Base-by-base conservation (phyloP, 2,888 invertebrate species). In the Pyrocoelia pectoralis region DNA sequence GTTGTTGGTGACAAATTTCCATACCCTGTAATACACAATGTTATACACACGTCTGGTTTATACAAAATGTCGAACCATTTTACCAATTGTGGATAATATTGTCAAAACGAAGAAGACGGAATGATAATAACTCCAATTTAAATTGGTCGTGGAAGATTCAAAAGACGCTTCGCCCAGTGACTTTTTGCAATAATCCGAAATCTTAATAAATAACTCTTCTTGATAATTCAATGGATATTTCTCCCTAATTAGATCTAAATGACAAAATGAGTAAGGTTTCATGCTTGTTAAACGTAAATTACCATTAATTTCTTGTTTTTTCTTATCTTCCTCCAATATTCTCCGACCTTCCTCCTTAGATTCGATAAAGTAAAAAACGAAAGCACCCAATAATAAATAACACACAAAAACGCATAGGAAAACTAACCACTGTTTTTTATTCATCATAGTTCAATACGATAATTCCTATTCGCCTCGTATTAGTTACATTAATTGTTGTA, bases 81-180 rank as follows among this genome's bases (percentile, higher is more conserved):
- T 82, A 92, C 93, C 96, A 71, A 96, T 93, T 4, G 95, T 95
- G 77, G 94, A 95, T 76, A 94, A 92, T 54, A 95, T 94, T n/a
- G 95, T 95, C 73, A 95, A 91, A 2, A 94, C 91, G 80, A 95
- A 95, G 83, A 95, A 95, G 76, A 95, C 89, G 0, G 95, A 90
- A 80, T 95, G 95, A 80, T 94, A 95, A 80, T 92, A 95, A 75
- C 92, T 93, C 95, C 95, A 96, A 75, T 86, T 87, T 62, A 85
- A 84, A 0, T 87, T 86, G 9, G 84, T 82, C 6, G 24, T 24
- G 4, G 86, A 84, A 1, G 87, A 87, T 73, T 87, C 86, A 65
- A 82, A 79, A 17, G 9, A 1, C 6, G 17, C n/a, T 75, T 87
- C 86, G 71, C 85, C 86, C 73, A 93, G 87, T 0, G 91, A 87